phyloP scores from a whole-genome alignment of 1,140 invertebrate genomes.

The Zaprionus camerounensis region DNA sequence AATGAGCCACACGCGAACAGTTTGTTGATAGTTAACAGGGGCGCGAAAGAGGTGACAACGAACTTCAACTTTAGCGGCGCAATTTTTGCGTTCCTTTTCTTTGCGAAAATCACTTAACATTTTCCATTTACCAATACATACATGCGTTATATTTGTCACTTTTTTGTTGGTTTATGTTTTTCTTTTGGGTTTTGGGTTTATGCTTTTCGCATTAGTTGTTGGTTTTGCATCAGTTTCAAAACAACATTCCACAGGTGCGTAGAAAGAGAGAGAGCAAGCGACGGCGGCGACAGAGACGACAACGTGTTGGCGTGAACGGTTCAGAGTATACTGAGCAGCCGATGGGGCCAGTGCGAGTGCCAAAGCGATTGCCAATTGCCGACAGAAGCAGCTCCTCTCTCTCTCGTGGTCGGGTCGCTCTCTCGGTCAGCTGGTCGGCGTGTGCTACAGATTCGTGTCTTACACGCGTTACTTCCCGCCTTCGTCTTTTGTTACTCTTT shows the following conservation, averaged over 20 bases:
- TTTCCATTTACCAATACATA: conserved; percentile 13
- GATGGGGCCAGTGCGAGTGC: neutral
- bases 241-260: conserved; percentile 53
- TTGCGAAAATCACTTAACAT: neutral
- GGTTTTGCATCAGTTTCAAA: conserved; percentile 47
- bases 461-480: conserved; percentile 6
- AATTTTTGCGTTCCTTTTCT: conserved; percentile 36
- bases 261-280: conserved; percentile 39
- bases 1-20: conserved; percentile 35
- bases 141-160: conserved; percentile 11
- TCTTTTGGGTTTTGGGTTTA: conserved; percentile 14
- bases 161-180: conserved; percentile 6
- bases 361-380: conserved; percentile 24
- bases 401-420: conserved; percentile 12
- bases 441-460: neutral
- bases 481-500: neutral
- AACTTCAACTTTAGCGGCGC: conserved; percentile 54
- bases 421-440: conserved; percentile 21
- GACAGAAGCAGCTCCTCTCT: neutral
- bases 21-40: conserved; percentile 45
- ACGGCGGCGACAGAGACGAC: conserved; percentile 9
- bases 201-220: conserved; percentile 30
- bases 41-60: conserved; percentile 26
- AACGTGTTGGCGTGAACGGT: conserved; percentile 52
- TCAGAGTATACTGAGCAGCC: conserved; percentile 66